Base-by-base conservation (phyloP, 2,888 invertebrate species). In the Osedax fenrisi region DNA sequence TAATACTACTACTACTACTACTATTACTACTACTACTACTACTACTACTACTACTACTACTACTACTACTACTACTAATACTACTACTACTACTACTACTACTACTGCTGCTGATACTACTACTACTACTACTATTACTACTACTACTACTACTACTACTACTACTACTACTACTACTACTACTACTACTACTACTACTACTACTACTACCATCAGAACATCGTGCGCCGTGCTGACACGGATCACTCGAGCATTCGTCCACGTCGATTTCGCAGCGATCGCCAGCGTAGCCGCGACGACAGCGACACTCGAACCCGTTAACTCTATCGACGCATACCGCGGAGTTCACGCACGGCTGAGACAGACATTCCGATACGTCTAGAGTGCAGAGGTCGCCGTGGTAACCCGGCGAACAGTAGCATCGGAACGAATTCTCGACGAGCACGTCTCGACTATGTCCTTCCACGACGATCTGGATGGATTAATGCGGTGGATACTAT, bases 261-360 rank as follows among this genome's bases (percentile, higher is more conserved):
- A 80, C 70, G 62, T 74, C 74, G 10, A 26, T 76, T n/a, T 79
- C 77, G 78, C 81, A 81, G 17, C 66, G 23, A 0, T 26, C 25
- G 27, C 80, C 80, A 0, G 71, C 76, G 78, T 81, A 83, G 10
- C 81, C 83, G 1, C 76, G 64, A 27, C 76, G 76, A 77, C 80
- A 80, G 23, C 62, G 24, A 72, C 80, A 80, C n/a, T 41, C 23
- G 75, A 73, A 79, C 2, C 62, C 70, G 62, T 78, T 72, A 10
- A 77, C 75, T 73, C 78, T 78, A 26, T 80, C 79, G 13, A n/a
- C 26, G 68, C 68, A 68, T 10, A 26, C 41, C 59, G 64, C 76
- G 5, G 17, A 68, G 68, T 73, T 66, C 3, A 56, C 17, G 68
- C 77, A 82, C 0, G 80, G 80, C 5, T 59, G 25, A 2, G 73